Conservation (phyloP, 2,797 vertebrate species). For the Pterois miles region DNA sequence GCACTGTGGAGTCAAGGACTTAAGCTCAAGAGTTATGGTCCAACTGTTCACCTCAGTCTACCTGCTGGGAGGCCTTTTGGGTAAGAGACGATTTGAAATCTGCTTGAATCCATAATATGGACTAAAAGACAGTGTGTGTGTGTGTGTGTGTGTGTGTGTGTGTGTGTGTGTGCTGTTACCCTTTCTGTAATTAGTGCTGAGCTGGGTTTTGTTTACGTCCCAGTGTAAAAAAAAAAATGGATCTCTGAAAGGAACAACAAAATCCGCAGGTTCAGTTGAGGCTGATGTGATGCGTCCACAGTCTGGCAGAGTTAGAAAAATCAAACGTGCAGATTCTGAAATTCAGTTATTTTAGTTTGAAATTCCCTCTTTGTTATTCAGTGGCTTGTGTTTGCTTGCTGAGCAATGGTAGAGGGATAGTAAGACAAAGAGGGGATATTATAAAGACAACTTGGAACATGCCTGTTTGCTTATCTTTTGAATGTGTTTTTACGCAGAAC, state of each 20-base stretch:
- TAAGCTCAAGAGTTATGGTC: conserved; percentile 65
- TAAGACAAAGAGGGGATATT: background rate
- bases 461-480: too few species aligned
- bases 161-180: background rate
- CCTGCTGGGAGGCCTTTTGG: conserved; percentile 72
- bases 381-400: background rate
- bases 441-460: background rate
- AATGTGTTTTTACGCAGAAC: too few species aligned
- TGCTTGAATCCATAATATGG: too few species aligned
- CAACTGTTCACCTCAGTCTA: conserved; percentile 63
- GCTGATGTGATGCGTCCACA: background rate
- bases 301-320: background rate
- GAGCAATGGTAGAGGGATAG: background rate
- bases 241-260: background rate
- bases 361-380: background rate
- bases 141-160: background rate
- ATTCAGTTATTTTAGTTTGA: background rate
- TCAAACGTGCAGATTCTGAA: background rate
- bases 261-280: background rate
- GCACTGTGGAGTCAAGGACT: conserved; percentile 43
- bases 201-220: background rate
- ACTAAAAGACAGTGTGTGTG: too few species aligned
- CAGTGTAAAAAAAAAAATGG: background rate
- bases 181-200: background rate
- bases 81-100: conserved; percentile 71